These are phyloP conservation scores for Silurus lanzhouensis DNA, from an alignment of 2,797 vertebrate genomes.

Conservation along the genomic window DNA sequence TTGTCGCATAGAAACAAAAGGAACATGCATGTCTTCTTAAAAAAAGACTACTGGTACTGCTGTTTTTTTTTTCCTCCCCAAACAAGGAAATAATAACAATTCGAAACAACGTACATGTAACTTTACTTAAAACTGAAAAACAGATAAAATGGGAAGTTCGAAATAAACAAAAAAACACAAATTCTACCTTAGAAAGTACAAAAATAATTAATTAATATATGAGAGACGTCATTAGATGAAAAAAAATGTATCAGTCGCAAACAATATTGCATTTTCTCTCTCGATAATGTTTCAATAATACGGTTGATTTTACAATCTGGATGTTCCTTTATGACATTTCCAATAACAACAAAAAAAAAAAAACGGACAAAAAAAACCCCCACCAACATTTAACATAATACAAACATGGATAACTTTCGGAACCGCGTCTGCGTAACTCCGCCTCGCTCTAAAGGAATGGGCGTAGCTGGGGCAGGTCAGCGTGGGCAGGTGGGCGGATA, in stretches of 20 bases:
- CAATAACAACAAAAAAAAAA: neutral
- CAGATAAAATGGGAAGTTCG: neutral
- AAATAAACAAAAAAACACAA: neutral
- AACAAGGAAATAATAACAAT: slow-evolving; percentile 13
- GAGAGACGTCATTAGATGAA: neutral
- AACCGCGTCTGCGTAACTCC: neutral
- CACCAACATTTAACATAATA: slow-evolving; percentile 17
- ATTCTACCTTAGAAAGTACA: slow-evolving; percentile 16
- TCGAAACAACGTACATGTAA: slow-evolving; percentile 7
- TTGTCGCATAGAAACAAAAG: no score
- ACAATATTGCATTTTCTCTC: slow-evolving; percentile 23
- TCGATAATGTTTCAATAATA: slow-evolving; percentile 1
- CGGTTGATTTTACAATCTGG: neutral
- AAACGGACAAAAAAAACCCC: neutral
- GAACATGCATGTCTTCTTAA: no score
- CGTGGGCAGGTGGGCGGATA: neutral
- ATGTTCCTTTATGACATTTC: neutral
- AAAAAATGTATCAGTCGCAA: slow-evolving; percentile 12
- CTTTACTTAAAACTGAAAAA: neutral
- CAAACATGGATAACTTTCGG: neutral
- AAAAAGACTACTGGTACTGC: neutral
- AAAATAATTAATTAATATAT: neutral
- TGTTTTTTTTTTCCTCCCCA: neutral
- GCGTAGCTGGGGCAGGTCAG: neutral
- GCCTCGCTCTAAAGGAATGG: neutral